phyloP scores from a whole-genome alignment of 2,113 vertebrate species.

The Rattus norvegicus region GRCr8 NC_086036.1:8697001-8697500 shows the following conservation, averaged over 20 bases:
- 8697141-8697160: background rate
- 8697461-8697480: background rate
- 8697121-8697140: background rate
- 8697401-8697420: background rate
- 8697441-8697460: background rate
- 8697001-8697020: constrained; percentile 47
- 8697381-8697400: background rate
- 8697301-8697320: background rate
- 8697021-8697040: background rate
- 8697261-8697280: background rate
- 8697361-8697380: background rate
- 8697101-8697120: background rate
- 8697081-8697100: background rate
- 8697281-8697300: background rate
- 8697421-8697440: background rate
- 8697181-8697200: background rate
- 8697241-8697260: background rate
- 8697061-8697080: background rate
- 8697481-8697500: background rate
- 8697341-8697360: too few species aligned
- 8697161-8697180: background rate
- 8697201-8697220: background rate
- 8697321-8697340: background rate
- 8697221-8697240: background rate
- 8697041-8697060: background rate